These are phyloP conservation scores for Jordanella pulchra DNA, from an alignment of 2,797 vertebrate species.

Conservation along the genomic window DNA sequence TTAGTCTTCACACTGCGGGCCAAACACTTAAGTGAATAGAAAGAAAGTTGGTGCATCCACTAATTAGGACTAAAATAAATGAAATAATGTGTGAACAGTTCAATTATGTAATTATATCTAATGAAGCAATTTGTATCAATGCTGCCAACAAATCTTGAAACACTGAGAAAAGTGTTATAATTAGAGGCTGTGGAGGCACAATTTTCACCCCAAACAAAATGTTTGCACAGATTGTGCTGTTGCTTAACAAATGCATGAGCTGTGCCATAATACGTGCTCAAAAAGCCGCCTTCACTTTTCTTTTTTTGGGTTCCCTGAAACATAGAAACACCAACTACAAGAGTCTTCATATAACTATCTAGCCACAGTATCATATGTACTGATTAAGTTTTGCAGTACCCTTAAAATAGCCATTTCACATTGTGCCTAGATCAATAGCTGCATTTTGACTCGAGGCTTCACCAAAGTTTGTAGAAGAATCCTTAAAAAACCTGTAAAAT, in stretches of 20 bases:
- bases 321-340: slow-evolving; percentile 13
- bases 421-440: background rate
- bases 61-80: slow-evolving; percentile 4
- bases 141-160: slow-evolving; percentile 13
- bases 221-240: slow-evolving; percentile 22
- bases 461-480: background rate
- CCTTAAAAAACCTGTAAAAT: too few relatives aligned
- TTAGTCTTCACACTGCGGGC: background rate
- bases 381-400: background rate
- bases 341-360: slow-evolving; percentile 15
- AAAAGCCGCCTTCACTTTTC: slow-evolving; percentile 36
- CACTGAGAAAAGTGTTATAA: slow-evolving; percentile 18
- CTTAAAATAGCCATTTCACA: background rate
- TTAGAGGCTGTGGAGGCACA: slow-evolving; percentile 17
- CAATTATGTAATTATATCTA: slow-evolving; percentile 11
- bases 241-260: slow-evolving; percentile 32
- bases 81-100: background rate
- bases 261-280: slow-evolving; percentile 20
- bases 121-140: background rate
- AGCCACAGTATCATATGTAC: background rate
- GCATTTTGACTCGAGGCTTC: background rate
- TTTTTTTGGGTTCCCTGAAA: slow-evolving; percentile 39
- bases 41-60: background rate
- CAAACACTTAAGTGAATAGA: background rate
- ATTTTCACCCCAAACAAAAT: slow-evolving; percentile 13